These are phyloP conservation scores for Bombus cullumanus DNA, from an alignment of 1,140 invertebrate species.

Conservation along the genomic window DNA sequence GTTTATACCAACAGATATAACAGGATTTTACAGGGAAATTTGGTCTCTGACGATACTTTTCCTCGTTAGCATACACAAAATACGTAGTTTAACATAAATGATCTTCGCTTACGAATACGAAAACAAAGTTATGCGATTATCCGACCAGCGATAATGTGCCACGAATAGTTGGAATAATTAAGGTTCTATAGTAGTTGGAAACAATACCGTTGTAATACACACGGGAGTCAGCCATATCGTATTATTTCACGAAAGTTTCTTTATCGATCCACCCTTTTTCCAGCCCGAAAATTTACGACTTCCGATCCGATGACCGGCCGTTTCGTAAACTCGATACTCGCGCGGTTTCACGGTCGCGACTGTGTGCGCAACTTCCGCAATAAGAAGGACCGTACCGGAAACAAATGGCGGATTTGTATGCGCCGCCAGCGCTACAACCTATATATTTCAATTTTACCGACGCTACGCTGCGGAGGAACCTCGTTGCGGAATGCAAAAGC, in stretches of 20 bases:
- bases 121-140: no score
- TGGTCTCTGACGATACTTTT: no score
- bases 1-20: no score
- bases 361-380: constrained; percentile 30
- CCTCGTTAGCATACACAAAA: no score
- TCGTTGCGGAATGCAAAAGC: constrained; percentile 39
- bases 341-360: constrained; percentile 1
- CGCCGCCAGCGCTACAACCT: constrained; percentile 20
- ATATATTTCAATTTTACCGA: constrained; percentile 49
- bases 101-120: no score
- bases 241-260: neutral
- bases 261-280: neutral
- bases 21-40: no score
- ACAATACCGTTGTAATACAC: no score
- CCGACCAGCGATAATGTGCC: no score
- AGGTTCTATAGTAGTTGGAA: no score
- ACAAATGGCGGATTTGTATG: constrained; percentile 64
- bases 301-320: constrained; percentile 26
- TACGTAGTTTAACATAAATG: no score
- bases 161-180: no score
- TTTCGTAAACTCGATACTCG: constrained; percentile 28
- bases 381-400: constrained; percentile 46
- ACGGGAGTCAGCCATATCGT: neutral
- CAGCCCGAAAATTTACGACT: constrained; percentile 31
- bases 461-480: neutral